A percentile compares a stretch with the other conserved stretches of the same genome.
These are phyloP conservation scores for Acleris holmiana DNA, from an alignment of 2,888 invertebrate genomes.

Conservation along the genomic window DNA sequence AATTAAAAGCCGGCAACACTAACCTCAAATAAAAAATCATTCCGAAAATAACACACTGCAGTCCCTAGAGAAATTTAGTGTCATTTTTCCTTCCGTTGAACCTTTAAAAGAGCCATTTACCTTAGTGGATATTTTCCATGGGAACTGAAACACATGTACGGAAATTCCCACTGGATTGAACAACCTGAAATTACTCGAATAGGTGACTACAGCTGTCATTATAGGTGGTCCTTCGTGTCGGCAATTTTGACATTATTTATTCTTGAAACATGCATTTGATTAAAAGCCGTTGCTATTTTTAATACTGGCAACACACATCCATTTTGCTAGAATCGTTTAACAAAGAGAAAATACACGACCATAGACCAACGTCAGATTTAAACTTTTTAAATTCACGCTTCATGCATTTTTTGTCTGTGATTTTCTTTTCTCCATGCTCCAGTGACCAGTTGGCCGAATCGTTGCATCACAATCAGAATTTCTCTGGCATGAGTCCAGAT, in stretches of 20 bases:
- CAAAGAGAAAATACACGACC: neutral
- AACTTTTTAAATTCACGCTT: constrained; percentile 21
- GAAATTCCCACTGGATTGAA: constrained; percentile 28
- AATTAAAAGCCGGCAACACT: too few relatives aligned
- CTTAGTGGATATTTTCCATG: constrained; percentile 27
- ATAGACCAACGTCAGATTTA: constrained; percentile 14
- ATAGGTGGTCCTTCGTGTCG: constrained; percentile 11
- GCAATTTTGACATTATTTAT: constrained; percentile 31
- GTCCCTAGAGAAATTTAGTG: neutral
- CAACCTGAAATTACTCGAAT: constrained; percentile 23
- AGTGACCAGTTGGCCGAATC: constrained; percentile 34
- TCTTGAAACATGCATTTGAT: constrained; percentile 13
- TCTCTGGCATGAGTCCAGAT: constrained; percentile 29
- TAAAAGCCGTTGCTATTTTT: constrained; percentile 6
- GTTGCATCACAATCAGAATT: constrained; percentile 34
- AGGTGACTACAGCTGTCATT: constrained; percentile 32
- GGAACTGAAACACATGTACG: constrained; percentile 39
- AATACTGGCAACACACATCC: neutral
- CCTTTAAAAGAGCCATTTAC: neutral
- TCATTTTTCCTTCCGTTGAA: too few relatives aligned
- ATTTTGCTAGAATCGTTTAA: neutral
- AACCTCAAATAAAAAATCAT: too few relatives aligned
- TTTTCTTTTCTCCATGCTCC: constrained; percentile 34
- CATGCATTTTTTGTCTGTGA: constrained; percentile 33
- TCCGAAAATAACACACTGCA: too few relatives aligned